phyloP scores from a whole-genome alignment of 2,797 vertebrate genomes.

The Lagodon rhomboides region DNA sequence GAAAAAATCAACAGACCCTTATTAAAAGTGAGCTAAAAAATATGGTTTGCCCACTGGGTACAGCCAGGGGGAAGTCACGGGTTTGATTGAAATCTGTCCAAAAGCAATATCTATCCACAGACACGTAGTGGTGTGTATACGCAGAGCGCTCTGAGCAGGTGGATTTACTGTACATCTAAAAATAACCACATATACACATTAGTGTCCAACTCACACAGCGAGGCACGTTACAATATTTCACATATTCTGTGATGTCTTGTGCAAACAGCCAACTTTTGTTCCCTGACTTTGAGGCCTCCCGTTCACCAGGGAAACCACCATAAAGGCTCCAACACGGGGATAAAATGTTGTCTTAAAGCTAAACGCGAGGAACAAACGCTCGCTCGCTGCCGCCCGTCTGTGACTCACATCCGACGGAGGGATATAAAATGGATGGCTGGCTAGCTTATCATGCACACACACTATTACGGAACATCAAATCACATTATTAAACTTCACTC shows the following conservation, averaged over 20 bases:
- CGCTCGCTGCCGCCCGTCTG: neutral
- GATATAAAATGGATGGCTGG: neutral
- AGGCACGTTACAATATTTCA: constrained; percentile 9
- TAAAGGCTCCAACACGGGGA: neutral
- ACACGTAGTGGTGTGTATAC: neutral
- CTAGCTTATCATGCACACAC: neutral
- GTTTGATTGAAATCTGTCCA: constrained; percentile 1
- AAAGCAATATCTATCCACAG: neutral
- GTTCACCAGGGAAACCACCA: neutral
- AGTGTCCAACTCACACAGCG: constrained; percentile 17
- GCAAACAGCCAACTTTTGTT: neutral
- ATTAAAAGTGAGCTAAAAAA: constrained; percentile 1
- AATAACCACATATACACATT: constrained; percentile 9
- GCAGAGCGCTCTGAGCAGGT: neutral
- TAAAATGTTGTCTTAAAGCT: neutral
- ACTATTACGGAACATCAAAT: neutral
- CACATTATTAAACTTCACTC: neutral
- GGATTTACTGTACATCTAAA: neutral
- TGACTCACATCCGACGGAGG: neutral
- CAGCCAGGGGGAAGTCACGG: neutral
- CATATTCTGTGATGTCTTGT: constrained; percentile 4
- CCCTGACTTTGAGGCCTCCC: neutral
- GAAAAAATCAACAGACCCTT: constrained; percentile 20
- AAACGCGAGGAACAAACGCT: neutral
- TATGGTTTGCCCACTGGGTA: neutral